These are phyloP conservation scores for Anarsia innoxiella DNA, from an alignment of 2,888 invertebrate genomes.

Conservation along the genomic window DNA sequence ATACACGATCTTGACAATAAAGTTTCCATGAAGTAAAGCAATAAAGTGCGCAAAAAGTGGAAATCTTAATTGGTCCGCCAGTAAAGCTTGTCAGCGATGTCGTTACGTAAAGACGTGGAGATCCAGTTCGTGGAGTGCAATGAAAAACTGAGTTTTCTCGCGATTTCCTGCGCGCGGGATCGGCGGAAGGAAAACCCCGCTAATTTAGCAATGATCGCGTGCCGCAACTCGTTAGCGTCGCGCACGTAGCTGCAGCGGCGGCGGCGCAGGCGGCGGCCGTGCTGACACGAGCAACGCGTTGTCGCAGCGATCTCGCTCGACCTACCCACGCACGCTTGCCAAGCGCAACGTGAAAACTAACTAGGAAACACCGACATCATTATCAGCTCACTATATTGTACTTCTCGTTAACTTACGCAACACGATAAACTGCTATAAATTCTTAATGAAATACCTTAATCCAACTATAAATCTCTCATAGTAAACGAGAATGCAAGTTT, in stretches of 20 bases:
- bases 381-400: slow-evolving; percentile 53
- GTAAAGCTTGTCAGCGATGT: slow-evolving; percentile 59
- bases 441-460: slow-evolving; percentile 54
- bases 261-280: slow-evolving; percentile 13
- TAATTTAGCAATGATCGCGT: slow-evolving; percentile 61
- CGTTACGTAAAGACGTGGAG: slow-evolving; percentile 66
- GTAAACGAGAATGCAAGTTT: slow-evolving; percentile 47
- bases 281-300: slow-evolving; percentile 27
- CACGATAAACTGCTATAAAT: slow-evolving; percentile 61
- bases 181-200: slow-evolving; percentile 70
- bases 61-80: slow-evolving; percentile 67
- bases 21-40: slow-evolving; percentile 72
- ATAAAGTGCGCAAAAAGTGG: slow-evolving; percentile 72
- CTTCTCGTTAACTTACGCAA: slow-evolving; percentile 50
- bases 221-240: slow-evolving; percentile 53
- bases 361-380: slow-evolving; percentile 46
- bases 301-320: slow-evolving; percentile 28
- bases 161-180: slow-evolving; percentile 59
- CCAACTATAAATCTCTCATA: slow-evolving; percentile 47
- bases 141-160: slow-evolving; percentile 70
- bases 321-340: slow-evolving; percentile 25
- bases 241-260: slow-evolving; percentile 22
- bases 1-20: slow-evolving; percentile 68
- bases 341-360: slow-evolving; percentile 34
- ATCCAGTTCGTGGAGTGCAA: slow-evolving; percentile 60